phyloP scores from a whole-genome alignment of 2,888 invertebrate genomes.

The Mystacides longicornis region DNA sequence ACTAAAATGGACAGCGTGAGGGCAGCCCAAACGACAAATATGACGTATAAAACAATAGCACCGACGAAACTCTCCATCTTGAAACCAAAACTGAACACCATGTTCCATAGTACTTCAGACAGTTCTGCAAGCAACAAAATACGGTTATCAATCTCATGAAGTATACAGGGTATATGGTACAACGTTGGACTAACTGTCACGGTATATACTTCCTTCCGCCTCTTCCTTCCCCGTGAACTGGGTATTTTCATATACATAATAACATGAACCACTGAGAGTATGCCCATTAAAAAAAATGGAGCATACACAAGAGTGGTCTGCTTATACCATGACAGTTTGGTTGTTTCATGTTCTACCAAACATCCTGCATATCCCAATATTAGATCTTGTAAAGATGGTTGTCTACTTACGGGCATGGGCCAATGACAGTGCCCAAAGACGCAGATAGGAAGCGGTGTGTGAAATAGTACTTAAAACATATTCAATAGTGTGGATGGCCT shows the following conservation, averaged over 20 bases:
- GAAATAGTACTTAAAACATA: slow-evolving; percentile 94
- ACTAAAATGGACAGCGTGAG: slow-evolving; percentile 93
- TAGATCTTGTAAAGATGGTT: background rate
- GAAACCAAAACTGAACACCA: slow-evolving; percentile 78
- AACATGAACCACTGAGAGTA: too few species aligned
- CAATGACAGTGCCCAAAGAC: slow-evolving; percentile 92
- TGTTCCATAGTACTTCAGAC: slow-evolving; percentile 86
- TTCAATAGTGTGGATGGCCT: slow-evolving; percentile 94
- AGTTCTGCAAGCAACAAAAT: slow-evolving; percentile 49
- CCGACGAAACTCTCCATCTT: slow-evolving; percentile 60
- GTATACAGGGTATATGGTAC: too few species aligned
- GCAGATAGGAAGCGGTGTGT: slow-evolving; percentile 93
- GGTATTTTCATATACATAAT: too few species aligned
- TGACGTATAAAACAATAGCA: slow-evolving; percentile 65
- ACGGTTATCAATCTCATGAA: too few species aligned
- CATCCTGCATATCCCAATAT: too few species aligned
- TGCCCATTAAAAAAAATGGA: too few species aligned
- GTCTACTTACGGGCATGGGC: slow-evolving; percentile 81
- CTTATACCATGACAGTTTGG: too few species aligned
- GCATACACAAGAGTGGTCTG: too few species aligned
- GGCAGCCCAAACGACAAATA: slow-evolving; percentile 87
- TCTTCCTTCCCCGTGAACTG: too few species aligned
- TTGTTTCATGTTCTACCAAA: too few species aligned
- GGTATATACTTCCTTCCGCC: too few species aligned
- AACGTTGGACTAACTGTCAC: too few species aligned